phyloP scores from a whole-genome alignment of 2,888 invertebrate genomes.

The Agonopterix alstromeriana region DNA sequence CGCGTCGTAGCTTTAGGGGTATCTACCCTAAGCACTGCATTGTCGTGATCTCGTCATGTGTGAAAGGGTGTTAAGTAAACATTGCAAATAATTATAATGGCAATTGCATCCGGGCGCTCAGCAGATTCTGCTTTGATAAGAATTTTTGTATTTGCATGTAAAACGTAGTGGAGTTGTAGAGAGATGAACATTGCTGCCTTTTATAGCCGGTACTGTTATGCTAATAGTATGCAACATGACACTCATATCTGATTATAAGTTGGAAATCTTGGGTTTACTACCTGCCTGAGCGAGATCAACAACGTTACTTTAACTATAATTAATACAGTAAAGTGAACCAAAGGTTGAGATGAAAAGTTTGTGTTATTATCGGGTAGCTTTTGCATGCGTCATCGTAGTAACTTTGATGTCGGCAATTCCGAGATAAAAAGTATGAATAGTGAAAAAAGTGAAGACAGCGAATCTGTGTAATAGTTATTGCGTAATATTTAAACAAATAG shows the following conservation, averaged over 20 bases:
- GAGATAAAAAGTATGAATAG: too few species aligned
- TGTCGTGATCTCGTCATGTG: slow-evolving; percentile 71
- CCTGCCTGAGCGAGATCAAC: slow-evolving; percentile 1
- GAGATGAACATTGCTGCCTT: slow-evolving; percentile 53
- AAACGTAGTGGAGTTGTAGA: slow-evolving; percentile 45
- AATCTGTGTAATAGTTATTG: too few species aligned
- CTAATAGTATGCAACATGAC: slow-evolving; percentile 66
- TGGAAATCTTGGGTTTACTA: slow-evolving; percentile 29
- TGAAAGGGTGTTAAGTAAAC: slow-evolving; percentile 78
- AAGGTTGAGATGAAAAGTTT: too few species aligned
- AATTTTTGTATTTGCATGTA: slow-evolving; percentile 67
- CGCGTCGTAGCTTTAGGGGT: slow-evolving; percentile 24
- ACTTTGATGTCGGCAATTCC: too few species aligned
- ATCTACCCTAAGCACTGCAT: slow-evolving; percentile 37
- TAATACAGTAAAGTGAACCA: too few species aligned
- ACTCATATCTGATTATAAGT: slow-evolving; percentile 71
- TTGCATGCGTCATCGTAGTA: too few species aligned
- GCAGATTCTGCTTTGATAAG: slow-evolving; percentile 60
- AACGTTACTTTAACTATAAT: too few species aligned
- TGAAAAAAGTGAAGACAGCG: too few species aligned
- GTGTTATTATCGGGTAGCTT: too few species aligned
- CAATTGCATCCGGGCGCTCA: slow-evolving; percentile 59
- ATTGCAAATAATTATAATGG: slow-evolving; percentile 76
- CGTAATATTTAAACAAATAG: too few species aligned
- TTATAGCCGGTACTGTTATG: slow-evolving; percentile 64